Conservation (phyloP, 2,113 vertebrate species). For the Sturnira hondurensis region DNA sequence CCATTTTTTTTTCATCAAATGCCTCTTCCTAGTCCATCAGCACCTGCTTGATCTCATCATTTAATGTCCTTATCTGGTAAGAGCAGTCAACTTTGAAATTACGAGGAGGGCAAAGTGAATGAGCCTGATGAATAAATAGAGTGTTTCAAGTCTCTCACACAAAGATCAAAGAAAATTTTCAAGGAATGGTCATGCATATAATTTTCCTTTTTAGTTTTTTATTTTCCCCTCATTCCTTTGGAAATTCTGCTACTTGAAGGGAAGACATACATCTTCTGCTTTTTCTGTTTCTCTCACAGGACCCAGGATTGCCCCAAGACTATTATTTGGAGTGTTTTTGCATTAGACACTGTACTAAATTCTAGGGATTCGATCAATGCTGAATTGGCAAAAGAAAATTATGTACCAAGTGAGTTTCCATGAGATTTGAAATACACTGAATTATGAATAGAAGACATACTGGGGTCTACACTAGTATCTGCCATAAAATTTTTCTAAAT, state of each 20-base stretch:
- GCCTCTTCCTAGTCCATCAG: background rate
- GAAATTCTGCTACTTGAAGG: background rate
- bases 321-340: background rate
- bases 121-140: conserved; percentile 8
- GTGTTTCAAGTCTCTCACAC: background rate
- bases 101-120: background rate
- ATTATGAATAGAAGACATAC: background rate
- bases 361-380: background rate
- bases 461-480: background rate
- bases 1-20: background rate
- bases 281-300: background rate
- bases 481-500: background rate
- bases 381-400: background rate
- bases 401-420: background rate
- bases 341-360: background rate
- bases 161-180: background rate
- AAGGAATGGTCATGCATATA: background rate
- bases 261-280: background rate
- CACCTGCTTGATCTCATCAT: background rate
- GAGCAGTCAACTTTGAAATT: conserved; percentile 51
- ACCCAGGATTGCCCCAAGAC: background rate
- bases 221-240: background rate
- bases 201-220: background rate
- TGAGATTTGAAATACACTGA: background rate
- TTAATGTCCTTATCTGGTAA: conserved; percentile 19